Percentiles rank a stretch among this genome's conserved stretches.
Conservation (phyloP, 2,797 vertebrate species). For the Myotis daubentonii region DNA sequence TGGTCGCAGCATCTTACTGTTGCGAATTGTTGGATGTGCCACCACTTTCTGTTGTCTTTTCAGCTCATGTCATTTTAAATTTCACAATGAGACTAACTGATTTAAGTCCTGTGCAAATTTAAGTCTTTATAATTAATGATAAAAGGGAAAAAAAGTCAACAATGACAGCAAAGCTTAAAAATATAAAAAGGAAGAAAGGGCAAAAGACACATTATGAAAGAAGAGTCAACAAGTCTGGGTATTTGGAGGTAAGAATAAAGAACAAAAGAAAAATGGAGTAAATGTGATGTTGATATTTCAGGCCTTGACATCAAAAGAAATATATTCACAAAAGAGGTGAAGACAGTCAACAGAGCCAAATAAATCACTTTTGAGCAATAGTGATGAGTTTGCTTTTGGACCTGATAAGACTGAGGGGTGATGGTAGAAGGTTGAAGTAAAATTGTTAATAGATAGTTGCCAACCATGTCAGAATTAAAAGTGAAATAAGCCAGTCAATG, state of each 20-base stretch:
- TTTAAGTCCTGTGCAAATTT: neutral
- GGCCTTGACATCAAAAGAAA: neutral
- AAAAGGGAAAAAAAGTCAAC: neutral
- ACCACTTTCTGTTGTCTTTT: neutral
- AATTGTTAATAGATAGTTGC: neutral
- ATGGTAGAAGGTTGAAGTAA: neutral
- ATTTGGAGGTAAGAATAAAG: neutral
- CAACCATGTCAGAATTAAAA: neutral
- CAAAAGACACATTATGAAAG: neutral
- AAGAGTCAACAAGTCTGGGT: neutral
- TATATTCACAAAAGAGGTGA: neutral
- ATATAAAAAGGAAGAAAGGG: neutral
- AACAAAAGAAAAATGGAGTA: neutral
- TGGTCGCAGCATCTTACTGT: neutral
- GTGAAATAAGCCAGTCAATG: neutral
- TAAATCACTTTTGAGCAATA: neutral
- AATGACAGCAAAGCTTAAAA: neutral
- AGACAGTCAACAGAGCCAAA: neutral
- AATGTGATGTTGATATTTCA: neutral
- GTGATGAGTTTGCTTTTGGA: neutral
- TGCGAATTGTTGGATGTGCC: neutral
- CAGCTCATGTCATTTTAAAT: neutral
- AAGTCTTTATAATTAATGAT: neutral
- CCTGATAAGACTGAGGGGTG: neutral
- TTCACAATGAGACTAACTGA: neutral